These are phyloP conservation scores for Nasonia giraulti DNA, from an alignment of 1,140 invertebrate genomes.

Conservation along the genomic window DNA sequence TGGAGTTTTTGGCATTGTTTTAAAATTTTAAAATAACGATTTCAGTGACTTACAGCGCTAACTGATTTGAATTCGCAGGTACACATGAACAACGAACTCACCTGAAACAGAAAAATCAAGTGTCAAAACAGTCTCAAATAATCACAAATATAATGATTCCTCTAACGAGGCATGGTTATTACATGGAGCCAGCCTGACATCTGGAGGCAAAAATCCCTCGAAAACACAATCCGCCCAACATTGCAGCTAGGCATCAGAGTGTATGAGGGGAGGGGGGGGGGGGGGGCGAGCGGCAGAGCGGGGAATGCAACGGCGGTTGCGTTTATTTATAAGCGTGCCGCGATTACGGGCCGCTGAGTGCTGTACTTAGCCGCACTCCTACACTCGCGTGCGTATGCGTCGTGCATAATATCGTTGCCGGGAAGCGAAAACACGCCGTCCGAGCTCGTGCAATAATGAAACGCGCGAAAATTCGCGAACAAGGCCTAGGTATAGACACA, in stretches of 20 bases:
- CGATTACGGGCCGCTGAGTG: conserved; percentile 33
- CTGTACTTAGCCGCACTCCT: conserved; percentile 30
- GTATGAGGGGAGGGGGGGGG: too few species aligned
- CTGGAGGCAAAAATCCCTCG: neutral
- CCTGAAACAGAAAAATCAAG: conserved; percentile 23
- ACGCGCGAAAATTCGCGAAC: neutral
- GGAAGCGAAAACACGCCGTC: neutral
- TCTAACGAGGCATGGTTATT: neutral
- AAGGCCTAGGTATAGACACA: neutral
- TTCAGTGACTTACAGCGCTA: neutral
- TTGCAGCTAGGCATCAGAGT: neutral
- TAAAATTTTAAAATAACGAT: too few species aligned
- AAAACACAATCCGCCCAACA: neutral
- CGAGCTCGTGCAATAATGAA: neutral
- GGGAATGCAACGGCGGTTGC: conserved; percentile 1
- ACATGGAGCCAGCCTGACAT: neutral
- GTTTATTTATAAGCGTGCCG: conserved; percentile 37
- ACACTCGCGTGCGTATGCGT: neutral
- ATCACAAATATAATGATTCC: neutral
- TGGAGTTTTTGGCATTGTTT: too few species aligned
- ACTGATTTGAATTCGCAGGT: neutral
- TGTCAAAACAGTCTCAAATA: neutral
- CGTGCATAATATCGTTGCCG: neutral
- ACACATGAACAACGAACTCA: conserved; percentile 2
- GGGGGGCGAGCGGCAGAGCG: neutral